Evolutionary conservation across 64 coral and sea anemone genomes (phyloP).

Genomic region (Stichodactyla helianthus): DNA sequence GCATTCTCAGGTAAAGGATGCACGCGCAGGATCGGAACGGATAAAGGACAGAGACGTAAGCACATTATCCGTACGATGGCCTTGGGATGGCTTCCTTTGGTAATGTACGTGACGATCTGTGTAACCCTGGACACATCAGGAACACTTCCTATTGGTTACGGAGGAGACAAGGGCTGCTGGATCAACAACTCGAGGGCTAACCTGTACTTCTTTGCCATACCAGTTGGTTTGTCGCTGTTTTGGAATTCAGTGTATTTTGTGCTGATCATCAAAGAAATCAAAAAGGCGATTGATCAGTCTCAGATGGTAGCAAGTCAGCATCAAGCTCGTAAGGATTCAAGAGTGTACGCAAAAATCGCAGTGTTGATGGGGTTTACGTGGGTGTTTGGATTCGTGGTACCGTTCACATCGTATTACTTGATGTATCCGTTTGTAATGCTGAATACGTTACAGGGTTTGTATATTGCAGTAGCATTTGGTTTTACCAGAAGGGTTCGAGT

Average conservation of each 20-base stretch:
- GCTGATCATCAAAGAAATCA: slow-evolving; percentile 40
- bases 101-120: slow-evolving; percentile 2
- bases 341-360: slow-evolving; percentile 42
- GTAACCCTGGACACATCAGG: slow-evolving; percentile 50
- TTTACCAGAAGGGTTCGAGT: slow-evolving; percentile 7
- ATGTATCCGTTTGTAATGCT: slow-evolving; percentile 20
- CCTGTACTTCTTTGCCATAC: slow-evolving; percentile 27
- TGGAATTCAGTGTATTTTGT: slow-evolving; percentile 39
- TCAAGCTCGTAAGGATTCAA: slow-evolving; percentile 9
- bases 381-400: no score
- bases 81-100: slow-evolving; percentile 26
- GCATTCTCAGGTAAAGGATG: slow-evolving; percentile 10
- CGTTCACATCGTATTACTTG: background rate
- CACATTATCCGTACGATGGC: slow-evolving; percentile 12
- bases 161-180: slow-evolving; percentile 39
- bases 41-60: slow-evolving; percentile 16
- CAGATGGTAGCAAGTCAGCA: background rate
- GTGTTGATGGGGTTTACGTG: no score
- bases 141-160: slow-evolving; percentile 43
- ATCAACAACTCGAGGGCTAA: slow-evolving; percentile 27
- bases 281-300: slow-evolving; percentile 34
- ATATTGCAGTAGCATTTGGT: slow-evolving; percentile 20
- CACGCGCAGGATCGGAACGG: background rate
- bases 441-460: slow-evolving; percentile 19
- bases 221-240: slow-evolving; percentile 19